Base-by-base conservation (phyloP, 2,888 invertebrate species). In the Leptopilina syphax region DNA sequence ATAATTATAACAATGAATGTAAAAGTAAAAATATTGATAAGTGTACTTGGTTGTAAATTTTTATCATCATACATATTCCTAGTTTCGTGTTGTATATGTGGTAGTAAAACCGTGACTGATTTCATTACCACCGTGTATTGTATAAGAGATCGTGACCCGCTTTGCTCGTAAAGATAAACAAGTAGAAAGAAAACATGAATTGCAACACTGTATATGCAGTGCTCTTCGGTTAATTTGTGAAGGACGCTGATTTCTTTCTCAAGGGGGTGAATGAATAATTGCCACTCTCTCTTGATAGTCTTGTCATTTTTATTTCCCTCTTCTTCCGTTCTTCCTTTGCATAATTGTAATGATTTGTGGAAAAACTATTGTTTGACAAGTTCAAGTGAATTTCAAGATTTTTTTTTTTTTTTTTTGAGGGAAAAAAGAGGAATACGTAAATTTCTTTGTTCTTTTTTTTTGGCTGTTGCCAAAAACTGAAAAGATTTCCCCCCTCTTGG, bases 71-170 rank as follows among this genome's bases (percentile, higher is more conserved):
- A 65, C 3, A 70, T 12, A 70, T 70, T 57, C 10, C 6, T 13
- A 5, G 24, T 54, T 10, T 27, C 54, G 54, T 73, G 54, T 54
- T 50, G 50, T 50, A 10, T 50, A 50, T 50, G 57, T 73, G n/a
- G 57, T 57, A 27, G 73, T 73, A 73, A 73, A 73, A 73, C 34
- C 57, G 73, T 73, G 73, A 73, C 73, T 73, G 73, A 73, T 73
- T 73, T 73, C 70, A 73, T 73, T 73, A 57, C 70, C 70, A 73
- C 54, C 70, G 70, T 73, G 70, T 27, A 73, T 73, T 73, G 73
- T 73, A 73, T 73, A 73, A 73, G 73, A 73, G 73, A 73, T 73
- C 73, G 73, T 57, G 73, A 73, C 73, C 73, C 73, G 73, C 57
- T 73, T 73, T 54, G 57, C 54, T 54, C 27, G 34, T 73, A 73